Evolutionary conservation across 2,888 invertebrate species (phyloP).

Genomic region (Stegophylla sp.): DNA sequence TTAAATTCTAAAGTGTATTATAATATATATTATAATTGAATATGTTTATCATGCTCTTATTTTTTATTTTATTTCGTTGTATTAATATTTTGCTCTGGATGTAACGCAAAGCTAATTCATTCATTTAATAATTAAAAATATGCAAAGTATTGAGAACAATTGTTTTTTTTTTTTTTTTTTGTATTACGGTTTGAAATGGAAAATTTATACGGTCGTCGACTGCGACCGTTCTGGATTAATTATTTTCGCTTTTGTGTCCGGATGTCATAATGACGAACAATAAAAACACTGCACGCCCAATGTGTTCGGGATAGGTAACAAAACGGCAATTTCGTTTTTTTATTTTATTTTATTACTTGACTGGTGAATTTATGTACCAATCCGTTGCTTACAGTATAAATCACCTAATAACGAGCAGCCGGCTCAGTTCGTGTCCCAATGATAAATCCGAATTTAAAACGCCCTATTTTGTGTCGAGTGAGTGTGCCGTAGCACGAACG

Average conservation of each 20-base stretch:
- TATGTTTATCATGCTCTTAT: no score
- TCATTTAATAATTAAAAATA: constrained; percentile 16
- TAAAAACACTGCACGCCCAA: constrained; percentile 5
- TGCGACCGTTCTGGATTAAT: constrained; percentile 20
- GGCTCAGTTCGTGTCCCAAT: constrained; percentile 22
- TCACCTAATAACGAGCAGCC: constrained; percentile 53
- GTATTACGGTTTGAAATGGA: not conserved
- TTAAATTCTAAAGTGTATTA: no score
- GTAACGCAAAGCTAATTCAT: not conserved
- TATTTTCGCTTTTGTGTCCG: constrained; percentile 45
- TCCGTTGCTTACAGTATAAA: constrained; percentile 46
- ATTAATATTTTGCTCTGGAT: not conserved
- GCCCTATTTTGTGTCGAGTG: not conserved
- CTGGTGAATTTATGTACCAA: constrained; percentile 43
- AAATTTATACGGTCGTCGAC: constrained; percentile 33
- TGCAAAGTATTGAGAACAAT: constrained; percentile 13
- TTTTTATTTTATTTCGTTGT: not conserved
- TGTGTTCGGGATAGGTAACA: constrained; percentile 28
- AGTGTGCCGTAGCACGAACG: not conserved
- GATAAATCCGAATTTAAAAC: constrained; percentile 53
- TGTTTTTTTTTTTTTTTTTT: constrained; percentile 17
- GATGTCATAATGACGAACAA: constrained; percentile 37
- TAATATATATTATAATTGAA: no score
- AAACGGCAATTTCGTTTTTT: constrained; percentile 15
- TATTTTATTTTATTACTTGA: constrained; percentile 42